Evolutionary conservation across 2,113 vertebrate species (phyloP).

Genomic region (Candoia aspera): DNA sequence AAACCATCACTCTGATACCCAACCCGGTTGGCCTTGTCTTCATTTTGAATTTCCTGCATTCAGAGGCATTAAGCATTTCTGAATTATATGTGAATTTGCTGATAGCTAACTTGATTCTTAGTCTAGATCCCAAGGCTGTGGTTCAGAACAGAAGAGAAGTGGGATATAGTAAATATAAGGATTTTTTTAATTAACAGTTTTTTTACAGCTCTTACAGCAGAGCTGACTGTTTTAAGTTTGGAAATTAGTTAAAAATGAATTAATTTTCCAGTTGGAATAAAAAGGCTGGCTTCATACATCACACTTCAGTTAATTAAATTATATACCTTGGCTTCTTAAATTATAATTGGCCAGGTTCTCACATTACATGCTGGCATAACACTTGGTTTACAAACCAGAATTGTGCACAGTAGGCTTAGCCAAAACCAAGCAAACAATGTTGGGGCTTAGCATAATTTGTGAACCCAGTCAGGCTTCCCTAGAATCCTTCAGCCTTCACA

Average conservation of each 20-base stretch:
- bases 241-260: conserved; percentile 43
- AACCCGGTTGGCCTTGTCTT: conserved; percentile 21
- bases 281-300: neutral
- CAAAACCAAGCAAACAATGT: neutral
- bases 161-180: conserved; percentile 62
- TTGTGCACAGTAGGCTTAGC: neutral
- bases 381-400: neutral
- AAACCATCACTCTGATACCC: conserved; percentile 29
- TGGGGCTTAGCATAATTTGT: neutral
- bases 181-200: conserved; percentile 25
- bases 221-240: conserved; percentile 50
- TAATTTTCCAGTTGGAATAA: conserved; percentile 52
- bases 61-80: conserved; percentile 33
- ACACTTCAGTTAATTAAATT: neutral
- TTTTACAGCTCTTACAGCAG: conserved; percentile 46
- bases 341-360: neutral
- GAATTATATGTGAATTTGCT: conserved; percentile 36
- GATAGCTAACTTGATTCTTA: conserved; percentile 45
- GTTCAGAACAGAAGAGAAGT: conserved; percentile 57
- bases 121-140: conserved; percentile 51
- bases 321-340: neutral
- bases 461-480: neutral
- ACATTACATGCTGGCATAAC: neutral
- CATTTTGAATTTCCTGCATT: neutral
- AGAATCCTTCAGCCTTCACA: neutral